These are phyloP conservation scores for Falcunculus frontatus DNA, from an alignment of 2,113 vertebrate species.

Conservation along the genomic window DNA sequence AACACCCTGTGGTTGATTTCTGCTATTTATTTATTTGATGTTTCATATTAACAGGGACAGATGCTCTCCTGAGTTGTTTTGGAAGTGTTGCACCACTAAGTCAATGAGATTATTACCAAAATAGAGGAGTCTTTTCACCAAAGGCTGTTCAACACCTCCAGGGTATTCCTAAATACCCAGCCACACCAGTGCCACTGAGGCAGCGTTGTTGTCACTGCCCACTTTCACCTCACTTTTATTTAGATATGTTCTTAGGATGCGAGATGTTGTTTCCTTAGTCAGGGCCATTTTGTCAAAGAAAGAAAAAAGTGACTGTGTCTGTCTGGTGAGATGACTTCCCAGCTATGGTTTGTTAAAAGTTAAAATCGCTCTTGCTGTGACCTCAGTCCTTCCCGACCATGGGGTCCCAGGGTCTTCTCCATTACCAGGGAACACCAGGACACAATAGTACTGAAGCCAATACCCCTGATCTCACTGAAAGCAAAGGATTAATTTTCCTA, in stretches of 20 bases:
- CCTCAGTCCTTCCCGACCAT: neutral
- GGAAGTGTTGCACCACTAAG: neutral
- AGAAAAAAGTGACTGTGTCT: neutral
- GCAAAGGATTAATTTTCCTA: neutral
- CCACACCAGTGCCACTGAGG: fast-evolving
- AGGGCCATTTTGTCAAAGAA: neutral
- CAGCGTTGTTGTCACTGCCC: neutral
- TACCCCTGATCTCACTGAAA: neutral
- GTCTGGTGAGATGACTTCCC: neutral
- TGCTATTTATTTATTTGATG: neutral
- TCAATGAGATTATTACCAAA: neutral
- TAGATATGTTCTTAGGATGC: neutral
- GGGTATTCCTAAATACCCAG: neutral
- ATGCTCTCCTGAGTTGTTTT: neutral
- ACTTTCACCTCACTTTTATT: neutral
- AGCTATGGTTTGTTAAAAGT: neutral
- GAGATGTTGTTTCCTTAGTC: neutral
- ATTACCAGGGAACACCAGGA: neutral
- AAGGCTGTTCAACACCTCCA: neutral
- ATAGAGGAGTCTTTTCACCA: neutral
- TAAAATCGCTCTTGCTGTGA: neutral
- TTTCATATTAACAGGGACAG: neutral
- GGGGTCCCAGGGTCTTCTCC: neutral
- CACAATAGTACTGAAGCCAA: neutral
- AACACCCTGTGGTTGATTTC: neutral